Conservation (phyloP, 2,113 vertebrate genomes). For the Cololabis saira region DNA sequence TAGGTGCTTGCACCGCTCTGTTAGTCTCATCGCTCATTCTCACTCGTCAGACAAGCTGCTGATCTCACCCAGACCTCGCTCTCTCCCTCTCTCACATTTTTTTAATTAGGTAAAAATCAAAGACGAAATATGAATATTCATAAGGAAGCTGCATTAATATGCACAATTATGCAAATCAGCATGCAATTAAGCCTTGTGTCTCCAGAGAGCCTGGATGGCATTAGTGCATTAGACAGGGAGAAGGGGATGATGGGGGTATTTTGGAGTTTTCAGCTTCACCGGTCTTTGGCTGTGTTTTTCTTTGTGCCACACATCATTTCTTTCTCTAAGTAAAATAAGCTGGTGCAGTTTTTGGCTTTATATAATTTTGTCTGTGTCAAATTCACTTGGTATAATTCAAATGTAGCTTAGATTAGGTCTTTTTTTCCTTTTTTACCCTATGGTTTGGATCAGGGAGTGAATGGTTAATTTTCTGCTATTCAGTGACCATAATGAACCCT, state of each 20-base stretch:
- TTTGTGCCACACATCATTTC: constrained; percentile 59
- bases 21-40: constrained; percentile 86
- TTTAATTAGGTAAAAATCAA: constrained; percentile 94
- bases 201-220: constrained; percentile 84
- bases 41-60: constrained; percentile 77
- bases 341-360: constrained; percentile 32
- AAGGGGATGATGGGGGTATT: constrained; percentile 82
- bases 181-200: constrained; percentile 92
- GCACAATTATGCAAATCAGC: constrained; percentile 97
- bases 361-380: constrained; percentile 20
- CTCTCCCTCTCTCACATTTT: constrained; percentile 74
- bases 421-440: constrained; percentile 8
- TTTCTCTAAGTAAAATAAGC: constrained; percentile 54
- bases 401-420: constrained; percentile 18
- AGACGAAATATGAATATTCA: constrained; percentile 93
- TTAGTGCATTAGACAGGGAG: constrained; percentile 84
- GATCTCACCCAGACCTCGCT: constrained; percentile 76
- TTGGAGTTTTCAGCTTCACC: constrained; percentile 83
- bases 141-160: constrained; percentile 91
- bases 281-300: constrained; percentile 79
- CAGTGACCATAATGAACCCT: constrained; percentile 48
- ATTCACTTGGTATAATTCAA: constrained; percentile 32
- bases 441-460: constrained; percentile 38
- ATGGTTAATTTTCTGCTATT: constrained; percentile 54
- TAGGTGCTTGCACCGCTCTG: constrained; percentile 85